Conservation (phyloP, 2,113 vertebrate species). For the Gymnocephalus cernua region DNA sequence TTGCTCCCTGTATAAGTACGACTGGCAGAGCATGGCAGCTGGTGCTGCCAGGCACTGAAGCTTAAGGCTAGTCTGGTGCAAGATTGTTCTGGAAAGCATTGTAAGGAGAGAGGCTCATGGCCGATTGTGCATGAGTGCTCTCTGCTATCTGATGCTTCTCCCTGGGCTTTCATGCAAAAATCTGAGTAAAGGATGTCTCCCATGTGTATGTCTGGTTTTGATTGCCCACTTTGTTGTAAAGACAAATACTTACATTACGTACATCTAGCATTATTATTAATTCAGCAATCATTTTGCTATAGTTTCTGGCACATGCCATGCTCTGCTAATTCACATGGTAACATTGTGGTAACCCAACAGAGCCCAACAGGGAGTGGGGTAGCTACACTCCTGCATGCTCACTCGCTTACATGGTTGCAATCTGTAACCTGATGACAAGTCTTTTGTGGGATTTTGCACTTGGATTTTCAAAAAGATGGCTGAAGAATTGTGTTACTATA, state of each 20-base stretch:
- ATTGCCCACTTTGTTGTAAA: constrained; percentile 13
- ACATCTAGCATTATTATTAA: not conserved
- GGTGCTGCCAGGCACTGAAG: constrained; percentile 48
- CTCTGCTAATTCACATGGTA: not conserved
- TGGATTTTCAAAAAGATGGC: constrained; percentile 42
- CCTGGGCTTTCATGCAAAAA: constrained; percentile 39
- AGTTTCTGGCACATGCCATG: not conserved
- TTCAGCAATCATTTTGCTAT: not conserved
- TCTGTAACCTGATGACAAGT: constrained; percentile 38
- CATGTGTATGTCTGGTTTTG: constrained; percentile 1
- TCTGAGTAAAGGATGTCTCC: constrained; percentile 15
- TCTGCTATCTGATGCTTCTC: constrained; percentile 42
- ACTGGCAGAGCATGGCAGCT: constrained; percentile 47
- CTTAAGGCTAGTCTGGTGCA: constrained; percentile 51
- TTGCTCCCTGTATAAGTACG: constrained; percentile 23
- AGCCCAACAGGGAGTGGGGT: constrained; percentile 38
- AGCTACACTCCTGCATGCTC: constrained; percentile 22
- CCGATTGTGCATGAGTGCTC: constrained; percentile 49
- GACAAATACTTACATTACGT: not conserved
- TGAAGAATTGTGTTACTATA: constrained; percentile 37
- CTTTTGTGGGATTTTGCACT: constrained; percentile 48
- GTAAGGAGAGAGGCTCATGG: constrained; percentile 48
- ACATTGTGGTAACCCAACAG: no score
- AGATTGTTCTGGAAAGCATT: constrained; percentile 62
- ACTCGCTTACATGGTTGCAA: constrained; percentile 14